These are phyloP conservation scores for Sisor rabdophorus DNA, from an alignment of 2,113 vertebrate species.

Conservation along the genomic window DNA sequence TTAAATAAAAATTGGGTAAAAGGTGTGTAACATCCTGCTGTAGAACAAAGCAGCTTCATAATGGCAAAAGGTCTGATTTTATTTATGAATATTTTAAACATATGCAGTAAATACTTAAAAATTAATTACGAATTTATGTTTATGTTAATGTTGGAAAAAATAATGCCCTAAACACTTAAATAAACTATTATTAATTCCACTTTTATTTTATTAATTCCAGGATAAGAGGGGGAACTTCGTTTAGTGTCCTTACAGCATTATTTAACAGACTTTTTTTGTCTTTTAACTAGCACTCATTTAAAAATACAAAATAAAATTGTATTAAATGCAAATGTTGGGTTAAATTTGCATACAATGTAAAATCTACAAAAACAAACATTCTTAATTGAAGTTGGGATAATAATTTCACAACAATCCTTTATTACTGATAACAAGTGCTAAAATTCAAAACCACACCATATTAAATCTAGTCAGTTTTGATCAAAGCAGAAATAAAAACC, in stretches of 20 bases:
- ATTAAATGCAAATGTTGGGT: conserved; percentile 12
- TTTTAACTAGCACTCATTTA: neutral
- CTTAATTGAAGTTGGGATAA: conserved; percentile 23
- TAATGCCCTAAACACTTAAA: neutral
- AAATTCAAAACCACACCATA: neutral
- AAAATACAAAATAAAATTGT: neutral
- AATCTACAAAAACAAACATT: conserved; percentile 28
- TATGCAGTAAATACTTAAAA: no score
- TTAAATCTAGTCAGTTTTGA: conserved; percentile 14
- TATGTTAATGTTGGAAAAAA: neutral
- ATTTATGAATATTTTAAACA: neutral
- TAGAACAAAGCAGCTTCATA: neutral
- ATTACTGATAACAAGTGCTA: neutral
- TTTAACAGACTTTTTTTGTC: neutral
- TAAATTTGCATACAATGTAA: neutral
- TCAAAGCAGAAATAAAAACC: conserved; percentile 7
- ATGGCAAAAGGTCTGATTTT: neutral
- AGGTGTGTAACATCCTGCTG: neutral
- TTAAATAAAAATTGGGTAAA: no score
- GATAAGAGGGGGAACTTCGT: neutral
- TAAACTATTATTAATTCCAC: conserved; percentile 3
- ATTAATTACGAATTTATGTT: neutral
- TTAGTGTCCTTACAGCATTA: no score
- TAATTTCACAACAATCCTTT: conserved; percentile 19
- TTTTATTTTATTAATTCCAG: neutral